Evolutionary conservation across 92 coral and sea anemone genomes (phyloP), one percentile per base, ranked within the genome.

Genomic region (Palythoa heliodiscus): DNA sequence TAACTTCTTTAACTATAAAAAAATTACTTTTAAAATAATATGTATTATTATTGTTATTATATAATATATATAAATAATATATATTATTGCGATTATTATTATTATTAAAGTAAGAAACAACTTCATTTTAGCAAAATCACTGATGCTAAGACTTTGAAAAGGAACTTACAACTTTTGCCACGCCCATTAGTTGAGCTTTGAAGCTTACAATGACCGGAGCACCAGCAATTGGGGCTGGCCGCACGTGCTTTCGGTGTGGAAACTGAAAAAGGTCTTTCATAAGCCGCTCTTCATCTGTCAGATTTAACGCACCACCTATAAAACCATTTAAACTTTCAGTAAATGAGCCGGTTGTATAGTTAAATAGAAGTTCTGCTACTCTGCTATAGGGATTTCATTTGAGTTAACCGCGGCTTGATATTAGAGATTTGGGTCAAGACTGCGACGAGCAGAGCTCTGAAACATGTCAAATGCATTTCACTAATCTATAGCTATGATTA

Each of bases 121-220:
- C 35, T 29, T 29, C 1, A 29, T 43, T 5, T 3, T 43, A 43
- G 50, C 9, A 8, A 43, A 43, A 43, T 43, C 50, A 43, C 50
- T 12, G 12, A 64, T n/a, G 70, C 22, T 22, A 64, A 20, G 20
- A 11, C 20, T 64, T 69, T 37, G 25, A 25, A 37, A 69, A 25
- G 23, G 24, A 43, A 80, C 74, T 80, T 25, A 80, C 84, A 47
- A 80, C 60, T 80, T 80, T 80, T 35, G 84, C 84, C 14, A 80
- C 84, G 17, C 73, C 84, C 74, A 80, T 80, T 23, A 80, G 73
- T 48, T 80, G 84, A 14, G 84, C 84, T 29, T 66, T 80, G 72
- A 80, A 80, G 22, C 39, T 47, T 14, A 80, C 84, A 24, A 80
- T 38, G 47, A 80, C 54, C 15, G 84, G 74, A 9, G 39, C 61